Percentiles rank a stretch among this genome's conserved stretches.
These are phyloP conservation scores for Pseudococcus jackbeardsleyi DNA, from an alignment of 2,888 invertebrate genomes.

Conservation along the genomic window DNA sequence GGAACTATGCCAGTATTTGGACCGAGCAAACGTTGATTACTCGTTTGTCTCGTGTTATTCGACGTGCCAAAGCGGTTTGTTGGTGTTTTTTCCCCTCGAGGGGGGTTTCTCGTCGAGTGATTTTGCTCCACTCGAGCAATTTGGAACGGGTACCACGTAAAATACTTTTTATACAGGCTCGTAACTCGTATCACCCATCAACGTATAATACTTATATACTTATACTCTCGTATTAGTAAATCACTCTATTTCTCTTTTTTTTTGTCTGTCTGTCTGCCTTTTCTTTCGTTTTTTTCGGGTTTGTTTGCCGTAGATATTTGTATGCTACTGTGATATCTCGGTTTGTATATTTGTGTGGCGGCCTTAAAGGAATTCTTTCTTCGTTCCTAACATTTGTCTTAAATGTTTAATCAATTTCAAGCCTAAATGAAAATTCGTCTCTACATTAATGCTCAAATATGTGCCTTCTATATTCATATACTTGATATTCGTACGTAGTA, in stretches of 20 bases:
- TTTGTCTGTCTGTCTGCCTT: neutral
- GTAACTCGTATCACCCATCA: neutral
- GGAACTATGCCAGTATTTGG: neutral
- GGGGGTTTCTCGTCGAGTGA: neutral
- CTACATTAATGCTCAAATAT: conserved; percentile 26
- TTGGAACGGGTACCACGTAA: neutral
- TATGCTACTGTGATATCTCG: neutral
- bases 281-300: neutral
- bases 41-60: neutral
- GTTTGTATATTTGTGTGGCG: neutral
- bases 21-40: conserved; percentile 3
- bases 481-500: neutral
- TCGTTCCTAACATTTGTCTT: neutral
- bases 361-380: conserved; percentile 2
- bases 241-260: neutral
- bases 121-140: neutral
- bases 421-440: neutral
- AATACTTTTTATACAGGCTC: neutral
- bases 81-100: neutral
- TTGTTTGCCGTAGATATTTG: neutral
- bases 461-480: conserved; percentile 1
- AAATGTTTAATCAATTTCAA: neutral
- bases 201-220: neutral
- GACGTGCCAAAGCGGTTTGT: neutral
- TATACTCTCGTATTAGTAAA: neutral